A percentile compares a stretch with the other conserved stretches of the same genome.
Conservation (phyloP, 2,113 vertebrate genomes). For the Rhombomys opimus region DNA sequence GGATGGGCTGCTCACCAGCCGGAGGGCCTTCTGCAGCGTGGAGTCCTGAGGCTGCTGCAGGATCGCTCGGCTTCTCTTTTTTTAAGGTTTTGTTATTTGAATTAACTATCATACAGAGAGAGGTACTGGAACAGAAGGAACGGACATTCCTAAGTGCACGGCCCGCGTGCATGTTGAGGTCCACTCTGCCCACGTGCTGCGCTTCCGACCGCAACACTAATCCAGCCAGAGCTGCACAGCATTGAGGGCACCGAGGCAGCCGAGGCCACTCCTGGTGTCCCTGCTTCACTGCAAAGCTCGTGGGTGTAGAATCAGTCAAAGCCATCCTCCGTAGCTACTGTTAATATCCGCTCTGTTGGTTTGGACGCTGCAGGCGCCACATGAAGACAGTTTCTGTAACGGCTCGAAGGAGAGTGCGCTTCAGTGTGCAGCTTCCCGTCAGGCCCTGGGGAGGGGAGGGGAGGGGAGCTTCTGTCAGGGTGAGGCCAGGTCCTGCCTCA, state of each 20-base stretch:
- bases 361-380: slow-evolving; percentile 51
- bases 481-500: slow-evolving; percentile 69
- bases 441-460: slow-evolving; percentile 71
- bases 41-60: slow-evolving; percentile 85
- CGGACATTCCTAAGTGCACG: slow-evolving; percentile 82
- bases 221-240: slow-evolving; percentile 76
- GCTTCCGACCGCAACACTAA: slow-evolving; percentile 84
- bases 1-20: slow-evolving; percentile 78
- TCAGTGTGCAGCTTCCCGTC: slow-evolving; percentile 57
- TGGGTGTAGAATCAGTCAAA: slow-evolving; percentile 78
- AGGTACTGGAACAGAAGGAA: slow-evolving; percentile 89
- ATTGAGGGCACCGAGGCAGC: slow-evolving; percentile 55
- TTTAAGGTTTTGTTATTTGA: slow-evolving; percentile 86
- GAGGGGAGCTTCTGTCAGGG: slow-evolving; percentile 74
- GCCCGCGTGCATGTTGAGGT: slow-evolving; percentile 79
- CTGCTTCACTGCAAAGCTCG: slow-evolving; percentile 73
- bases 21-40: slow-evolving; percentile 87
- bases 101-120: slow-evolving; percentile 89
- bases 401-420: slow-evolving; percentile 43
- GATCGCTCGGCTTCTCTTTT: slow-evolving; percentile 87
- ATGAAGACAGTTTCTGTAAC: slow-evolving; percentile 59
- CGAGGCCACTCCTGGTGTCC: slow-evolving; percentile 45
- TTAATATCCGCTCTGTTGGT: slow-evolving; percentile 61
- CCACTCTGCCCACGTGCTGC: slow-evolving; percentile 81
- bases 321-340: slow-evolving; percentile 60